Evolutionary conservation across 2,797 vertebrate species (phyloP), one percentile per base, ranked within the genome.

Genomic region (Tenualosa thibaudeaui): DNA sequence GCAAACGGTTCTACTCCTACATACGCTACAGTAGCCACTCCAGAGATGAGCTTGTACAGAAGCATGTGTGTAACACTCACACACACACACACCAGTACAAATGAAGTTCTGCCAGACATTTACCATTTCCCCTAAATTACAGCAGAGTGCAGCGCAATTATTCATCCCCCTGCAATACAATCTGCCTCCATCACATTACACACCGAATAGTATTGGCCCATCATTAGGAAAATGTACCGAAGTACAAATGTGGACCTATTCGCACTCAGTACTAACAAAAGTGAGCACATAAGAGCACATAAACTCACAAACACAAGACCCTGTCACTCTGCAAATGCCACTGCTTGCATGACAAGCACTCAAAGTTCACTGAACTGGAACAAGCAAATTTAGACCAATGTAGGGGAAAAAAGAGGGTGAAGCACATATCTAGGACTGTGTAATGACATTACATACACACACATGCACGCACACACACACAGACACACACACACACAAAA

Each of bases 71-170:
- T 0, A 24, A 26, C 60, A 65, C 60, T 26, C 60, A 31, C 60
- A 68, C 65, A 68, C 24, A 68, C 65, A 37, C n/a, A 24, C n/a
- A 62, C 62, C 31, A 40, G 31, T 88, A 83, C 89, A 88, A 85
- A 89, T 91, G 88, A 90, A 91, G 92, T 92, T 91, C 86, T 91
- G 90, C 85, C 53, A 82, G 86, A 92, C 89, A 84, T 93, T 78
- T 46, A 19, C 40, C 26, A 82, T 58, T 82, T 56, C 53, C 53
- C 26, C 53, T 82, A 51, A 82, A 54, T 56, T 40, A 82, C 51
- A 40, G 56, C 51, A 58, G 37, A 75, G 71, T 6, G 17, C 71
- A 78, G 71, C 0, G 71, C 60, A 26, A 62, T 15, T 17, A 24
- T 2, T 50, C 46, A 71, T 68, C 60, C 2, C 26, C 8, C 31